A percentile compares a stretch with the other conserved stretches of the same genome.
Evolutionary conservation across 2,113 vertebrate genomes (phyloP).

Genomic region (Cephalopholis sonnerati): DNA sequence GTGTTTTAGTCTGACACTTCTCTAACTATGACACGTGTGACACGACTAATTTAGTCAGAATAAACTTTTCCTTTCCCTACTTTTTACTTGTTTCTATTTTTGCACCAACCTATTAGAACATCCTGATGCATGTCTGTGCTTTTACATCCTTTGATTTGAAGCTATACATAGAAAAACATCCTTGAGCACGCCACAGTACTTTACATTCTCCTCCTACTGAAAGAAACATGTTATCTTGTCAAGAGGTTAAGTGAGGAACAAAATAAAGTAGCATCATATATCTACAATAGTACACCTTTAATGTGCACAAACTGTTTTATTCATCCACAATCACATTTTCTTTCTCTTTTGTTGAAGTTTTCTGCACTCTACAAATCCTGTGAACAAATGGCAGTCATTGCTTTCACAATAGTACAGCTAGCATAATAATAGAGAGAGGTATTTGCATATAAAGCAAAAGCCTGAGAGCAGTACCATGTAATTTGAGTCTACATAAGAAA

Average conservation of each 20-base stretch:
- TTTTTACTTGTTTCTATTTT: constrained; percentile 34
- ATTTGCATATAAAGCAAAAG: background rate
- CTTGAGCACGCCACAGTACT: background rate
- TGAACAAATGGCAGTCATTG: background rate
- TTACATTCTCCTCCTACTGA: background rate
- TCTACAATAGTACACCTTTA: background rate
- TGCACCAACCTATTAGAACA: background rate
- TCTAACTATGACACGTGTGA: background rate
- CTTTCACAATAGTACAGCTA: background rate
- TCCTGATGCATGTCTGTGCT: constrained; percentile 9
- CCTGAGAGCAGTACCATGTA: background rate
- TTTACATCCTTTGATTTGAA: constrained; percentile 28
- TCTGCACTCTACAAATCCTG: background rate
- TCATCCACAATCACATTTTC: background rate
- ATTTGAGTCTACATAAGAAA: constrained; percentile 8
- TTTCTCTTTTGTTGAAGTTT: background rate
- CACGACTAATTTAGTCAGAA: background rate
- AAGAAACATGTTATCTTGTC: constrained; percentile 7
- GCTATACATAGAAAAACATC: constrained; percentile 7
- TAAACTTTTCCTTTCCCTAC: background rate
- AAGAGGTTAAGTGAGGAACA: background rate
- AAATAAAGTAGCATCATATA: background rate
- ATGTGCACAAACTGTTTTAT: background rate
- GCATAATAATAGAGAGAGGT: background rate
- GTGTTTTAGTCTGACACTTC: background rate